Base-by-base conservation (phyloP, 2,797 vertebrate genomes). In the Tarsius wallacei region DNA sequence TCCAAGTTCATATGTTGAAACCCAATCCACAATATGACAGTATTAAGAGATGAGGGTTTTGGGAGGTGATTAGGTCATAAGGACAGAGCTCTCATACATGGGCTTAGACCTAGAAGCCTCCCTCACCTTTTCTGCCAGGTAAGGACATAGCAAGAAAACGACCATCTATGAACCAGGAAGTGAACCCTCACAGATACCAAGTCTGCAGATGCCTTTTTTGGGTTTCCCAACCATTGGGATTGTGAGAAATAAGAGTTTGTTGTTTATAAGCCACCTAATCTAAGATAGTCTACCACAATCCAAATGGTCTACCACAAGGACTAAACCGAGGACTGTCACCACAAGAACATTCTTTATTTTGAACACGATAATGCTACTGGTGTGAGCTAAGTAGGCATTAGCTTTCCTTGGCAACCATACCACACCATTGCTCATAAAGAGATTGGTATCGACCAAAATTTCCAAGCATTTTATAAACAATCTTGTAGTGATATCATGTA, bases 291-390 rank as follows among this genome's bases (percentile, higher is more conserved):
- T 76, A 59, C 36, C 68, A 42, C 7, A 53, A 28, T 22, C 10
- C 26, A 47, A 66, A 17, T 1, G 19, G 42, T 24, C 47, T 7
- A 47, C 33, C 15, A 47, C 15, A 63, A 68, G 17, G 14, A 68
- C 49, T 77, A 47, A 90, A 42, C 33, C 2, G 1, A 90, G 9
- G 17, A 61, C 59, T 16, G 1, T 68, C 47, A 47, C 17, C 49
- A 15, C 3, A 15, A 47, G 77, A 42, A 66, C 63, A 88, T 81
- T 94, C 64, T 93, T 66, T 78, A 88, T 92, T 90, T 87, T 76
- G n/a, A 70, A 47, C 13, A 28, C 28, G n/a, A 36, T 73, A 28
- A 51, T 66, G 80, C 47, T 66, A 61, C 51, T 78, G 6, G 16
- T 76, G n/a, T n/a, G 82, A 36, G 47, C 61, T 36, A 49, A 22